Percentiles rank a stretch among this genome's conserved stretches.
These are phyloP conservation scores for Hipposideros larvatus DNA, from an alignment of 2,797 vertebrate species.

Conservation along the genomic window DNA sequence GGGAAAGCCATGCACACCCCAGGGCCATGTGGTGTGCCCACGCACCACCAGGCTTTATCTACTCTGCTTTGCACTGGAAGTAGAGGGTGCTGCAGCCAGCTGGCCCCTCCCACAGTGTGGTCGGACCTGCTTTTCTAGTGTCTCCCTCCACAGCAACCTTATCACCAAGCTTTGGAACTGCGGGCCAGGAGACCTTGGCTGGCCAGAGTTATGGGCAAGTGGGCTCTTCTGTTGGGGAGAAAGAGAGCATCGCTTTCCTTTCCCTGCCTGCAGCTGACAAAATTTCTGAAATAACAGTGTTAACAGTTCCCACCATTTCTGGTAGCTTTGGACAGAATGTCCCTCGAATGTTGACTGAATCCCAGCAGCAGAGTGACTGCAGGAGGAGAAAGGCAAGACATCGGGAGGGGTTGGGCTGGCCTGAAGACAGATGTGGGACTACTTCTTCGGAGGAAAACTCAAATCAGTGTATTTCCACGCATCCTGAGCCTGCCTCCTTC, in stretches of 20 bases:
- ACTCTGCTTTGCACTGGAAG: neutral
- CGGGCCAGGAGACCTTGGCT: neutral
- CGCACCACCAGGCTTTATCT: neutral
- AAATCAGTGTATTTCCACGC: neutral
- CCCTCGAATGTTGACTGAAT: neutral
- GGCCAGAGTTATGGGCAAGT: neutral
- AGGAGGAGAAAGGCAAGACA: neutral
- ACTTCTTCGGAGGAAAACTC: neutral
- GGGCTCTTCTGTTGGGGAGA: neutral
- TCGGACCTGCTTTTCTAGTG: neutral
- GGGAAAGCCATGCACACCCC: neutral
- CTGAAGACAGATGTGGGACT: accelerated
- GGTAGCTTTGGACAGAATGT: neutral
- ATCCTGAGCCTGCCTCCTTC: neutral
- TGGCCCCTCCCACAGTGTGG: neutral
- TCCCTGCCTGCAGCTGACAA: neutral
- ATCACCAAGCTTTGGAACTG: neutral
- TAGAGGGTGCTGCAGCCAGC: neutral
- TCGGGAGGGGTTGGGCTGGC: neutral
- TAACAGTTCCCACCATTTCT: neutral
- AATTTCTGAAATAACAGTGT: neutral
- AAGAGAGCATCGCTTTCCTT: neutral
- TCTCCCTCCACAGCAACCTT: neutral
- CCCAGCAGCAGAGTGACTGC: neutral
- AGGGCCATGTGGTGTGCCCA: neutral